Conservation (phyloP, 2,888 invertebrate genomes). For the Drosophila mimica region DNA sequence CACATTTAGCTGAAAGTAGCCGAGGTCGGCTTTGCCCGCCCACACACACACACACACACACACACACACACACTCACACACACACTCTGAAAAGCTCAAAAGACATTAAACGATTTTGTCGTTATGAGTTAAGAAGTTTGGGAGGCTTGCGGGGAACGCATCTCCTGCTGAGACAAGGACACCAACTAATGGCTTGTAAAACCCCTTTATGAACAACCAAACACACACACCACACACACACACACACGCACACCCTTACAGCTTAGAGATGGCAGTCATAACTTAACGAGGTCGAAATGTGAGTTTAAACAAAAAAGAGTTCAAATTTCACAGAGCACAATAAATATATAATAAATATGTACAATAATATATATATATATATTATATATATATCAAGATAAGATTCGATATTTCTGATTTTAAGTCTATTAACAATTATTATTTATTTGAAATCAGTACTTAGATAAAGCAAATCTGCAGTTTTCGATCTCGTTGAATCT, state of each 20-base stretch:
- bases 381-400: neutral
- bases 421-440: neutral
- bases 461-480: neutral
- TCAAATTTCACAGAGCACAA: neutral
- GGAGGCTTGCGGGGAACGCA: conserved; percentile 1
- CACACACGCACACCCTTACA: conserved; percentile 14
- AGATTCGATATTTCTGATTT: neutral
- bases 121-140: conserved; percentile 47
- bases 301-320: neutral
- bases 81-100: conserved; percentile 25
- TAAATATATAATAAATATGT: neutral
- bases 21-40: neutral
- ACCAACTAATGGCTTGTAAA: conserved; percentile 77
- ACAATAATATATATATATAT: neutral
- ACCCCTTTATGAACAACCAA: conserved; percentile 56
- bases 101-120: conserved; percentile 76
- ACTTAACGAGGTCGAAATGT: neutral
- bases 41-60: neutral
- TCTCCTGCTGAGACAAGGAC: conserved; percentile 43
- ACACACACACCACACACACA: conserved; percentile 12
- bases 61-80: neutral
- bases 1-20: conserved; percentile 67
- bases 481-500: too few relatives aligned
- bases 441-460: neutral
- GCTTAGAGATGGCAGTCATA: conserved; percentile 28